Base-by-base conservation (phyloP, 1,140 invertebrate genomes). In the Himalopsyche phryganea region DNA sequence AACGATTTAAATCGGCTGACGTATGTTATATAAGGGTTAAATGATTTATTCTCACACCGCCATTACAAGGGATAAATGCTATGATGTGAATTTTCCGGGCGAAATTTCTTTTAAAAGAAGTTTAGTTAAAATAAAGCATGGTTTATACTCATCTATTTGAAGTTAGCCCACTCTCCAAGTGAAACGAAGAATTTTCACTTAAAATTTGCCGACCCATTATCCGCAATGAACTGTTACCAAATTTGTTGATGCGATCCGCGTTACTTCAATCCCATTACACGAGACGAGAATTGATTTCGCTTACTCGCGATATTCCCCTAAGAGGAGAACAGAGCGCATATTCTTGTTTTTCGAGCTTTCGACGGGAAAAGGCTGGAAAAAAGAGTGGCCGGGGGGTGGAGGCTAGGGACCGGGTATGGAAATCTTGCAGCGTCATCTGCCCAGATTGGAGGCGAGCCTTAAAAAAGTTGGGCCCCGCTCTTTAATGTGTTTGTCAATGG, bases 401-500 rank as follows among this genome's bases (percentile, higher is more conserved):
- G 1, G 46, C 36, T 18, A 40, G 58, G 40, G 5, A 28, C 23
- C 23, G 23, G 47, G 33, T 52, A 54, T 57, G 53, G 54, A 62
- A 54, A 62, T 62, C 54, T 47, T 52, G 60, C 60, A 54, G 13
- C 54, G 60, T 62, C 60, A 62, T 62, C 60, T 49, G 35, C 46
- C 36, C 50, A 55, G 54, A 62, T 62, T 62, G 60, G 33, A 41
- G 48, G 36, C 46, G 50, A 36, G 36, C 36, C 44, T 52, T 48
- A 58, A 62, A 62, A 58, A 61, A 61, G 17, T 56, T 18, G 52
- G 46, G 47, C 47, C 42, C 51, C 47, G 33, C 28, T 47, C 57
- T 61, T 56, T 58, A 62, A 62, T 62, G 60, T 62, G 60, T 62
- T 62, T 62, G 60, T 62, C 60, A 62, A 62, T 62, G 60, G 56